phyloP scores from a whole-genome alignment of 2,797 vertebrate species.

The Rhinophrynus dorsalis region DNA sequence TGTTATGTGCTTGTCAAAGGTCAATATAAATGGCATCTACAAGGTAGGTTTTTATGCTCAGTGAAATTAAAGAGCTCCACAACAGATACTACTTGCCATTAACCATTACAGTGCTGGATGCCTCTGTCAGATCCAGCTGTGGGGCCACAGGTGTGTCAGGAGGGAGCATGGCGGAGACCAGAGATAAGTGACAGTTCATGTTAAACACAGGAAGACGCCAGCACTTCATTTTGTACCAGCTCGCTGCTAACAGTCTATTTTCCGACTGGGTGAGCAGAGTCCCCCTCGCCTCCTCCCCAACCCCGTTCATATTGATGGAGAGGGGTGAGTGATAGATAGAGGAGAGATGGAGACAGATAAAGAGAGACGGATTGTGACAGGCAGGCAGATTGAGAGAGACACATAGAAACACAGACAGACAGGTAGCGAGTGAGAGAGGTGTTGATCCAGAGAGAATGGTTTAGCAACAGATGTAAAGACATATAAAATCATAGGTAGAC shows the following conservation, averaged over 20 bases:
- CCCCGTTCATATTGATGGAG: conserved; percentile 35
- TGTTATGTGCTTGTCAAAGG: neutral
- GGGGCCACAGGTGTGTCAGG: fast-evolving
- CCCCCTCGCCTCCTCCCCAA: conserved; percentile 51
- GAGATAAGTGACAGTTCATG: conserved; percentile 53
- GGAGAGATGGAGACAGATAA: conserved; percentile 55
- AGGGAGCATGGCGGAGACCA: neutral
- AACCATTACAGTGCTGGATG: neutral
- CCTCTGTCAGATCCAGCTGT: neutral
- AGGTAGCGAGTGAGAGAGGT: conserved; percentile 41
- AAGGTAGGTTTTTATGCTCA: neutral
- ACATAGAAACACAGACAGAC: conserved; percentile 51
- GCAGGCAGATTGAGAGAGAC: conserved; percentile 55
- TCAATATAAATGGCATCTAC: neutral
- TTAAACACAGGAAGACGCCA: conserved; percentile 47
- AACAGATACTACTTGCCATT: neutral
- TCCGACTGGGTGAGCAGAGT: conserved; percentile 65
- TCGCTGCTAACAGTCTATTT: conserved; percentile 60
- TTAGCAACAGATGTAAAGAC: conserved; percentile 13
- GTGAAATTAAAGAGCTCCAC: too few relatives aligned
- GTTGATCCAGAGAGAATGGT: conserved; percentile 43
- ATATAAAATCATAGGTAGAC: too few relatives aligned
- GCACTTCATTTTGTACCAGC: conserved; percentile 49
- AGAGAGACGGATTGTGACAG: conserved; percentile 58
- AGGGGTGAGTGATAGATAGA: conserved; percentile 40